Conservation (phyloP, 2,113 vertebrate species). For the Morone chrysops region DNA sequence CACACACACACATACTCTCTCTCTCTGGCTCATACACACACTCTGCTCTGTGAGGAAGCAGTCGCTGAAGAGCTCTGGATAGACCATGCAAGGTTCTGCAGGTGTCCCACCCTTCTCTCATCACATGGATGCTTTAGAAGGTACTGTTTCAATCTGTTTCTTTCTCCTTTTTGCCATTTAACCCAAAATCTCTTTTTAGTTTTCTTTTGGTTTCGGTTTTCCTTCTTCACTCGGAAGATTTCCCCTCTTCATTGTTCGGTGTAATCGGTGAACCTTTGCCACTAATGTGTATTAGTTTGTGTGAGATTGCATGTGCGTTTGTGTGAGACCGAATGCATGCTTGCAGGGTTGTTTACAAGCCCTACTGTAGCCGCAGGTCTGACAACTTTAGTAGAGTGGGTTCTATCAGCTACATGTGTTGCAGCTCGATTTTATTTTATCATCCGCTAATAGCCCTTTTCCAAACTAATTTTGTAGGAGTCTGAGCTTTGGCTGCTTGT, state of each 20-base stretch:
- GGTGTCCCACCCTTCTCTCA: slow-evolving; percentile 79
- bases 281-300: slow-evolving; percentile 43
- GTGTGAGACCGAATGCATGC: slow-evolving; percentile 50
- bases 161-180: not conserved
- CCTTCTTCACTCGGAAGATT: slow-evolving; percentile 24
- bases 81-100: slow-evolving; percentile 77
- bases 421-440: slow-evolving; percentile 30
- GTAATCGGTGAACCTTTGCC: slow-evolving; percentile 54
- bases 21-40: slow-evolving; percentile 71
- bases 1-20: slow-evolving; percentile 70
- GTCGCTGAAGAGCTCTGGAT: slow-evolving; percentile 79
- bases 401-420: slow-evolving; percentile 36
- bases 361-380: slow-evolving; percentile 52
- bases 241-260: slow-evolving; percentile 33
- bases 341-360: slow-evolving; percentile 73
- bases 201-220: slow-evolving; percentile 38
- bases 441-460: slow-evolving; percentile 26
- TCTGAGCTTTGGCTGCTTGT: slow-evolving; percentile 50
- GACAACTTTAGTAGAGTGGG: slow-evolving; percentile 67
- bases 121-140: slow-evolving; percentile 76
- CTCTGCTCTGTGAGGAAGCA: slow-evolving; percentile 83
- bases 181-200: slow-evolving; percentile 4
- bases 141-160: slow-evolving; percentile 65
- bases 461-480: slow-evolving; percentile 42
- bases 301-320: slow-evolving; percentile 55